phyloP scores from a whole-genome alignment of 1,140 invertebrate genomes.

The Colletes gigas region DNA sequence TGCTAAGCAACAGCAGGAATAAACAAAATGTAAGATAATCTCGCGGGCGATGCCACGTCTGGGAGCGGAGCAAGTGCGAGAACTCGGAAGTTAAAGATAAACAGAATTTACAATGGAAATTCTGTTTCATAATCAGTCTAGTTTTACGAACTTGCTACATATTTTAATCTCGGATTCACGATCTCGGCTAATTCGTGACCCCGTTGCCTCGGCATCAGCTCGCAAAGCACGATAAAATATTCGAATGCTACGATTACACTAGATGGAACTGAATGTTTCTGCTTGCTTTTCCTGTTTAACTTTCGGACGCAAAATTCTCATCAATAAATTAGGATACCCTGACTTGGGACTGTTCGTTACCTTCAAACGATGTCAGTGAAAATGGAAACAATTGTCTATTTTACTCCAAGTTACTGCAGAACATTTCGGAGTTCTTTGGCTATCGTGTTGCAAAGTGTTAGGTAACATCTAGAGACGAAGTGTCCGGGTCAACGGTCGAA shows the following conservation, averaged over 20 bases:
- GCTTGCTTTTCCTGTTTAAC: background rate
- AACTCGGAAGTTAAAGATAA: constrained; percentile 37
- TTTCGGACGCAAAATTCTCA: background rate
- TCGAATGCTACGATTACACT: background rate
- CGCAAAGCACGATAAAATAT: background rate
- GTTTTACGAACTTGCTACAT: constrained; percentile 32
- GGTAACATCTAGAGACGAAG: too few species aligned
- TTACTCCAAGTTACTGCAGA: too few species aligned
- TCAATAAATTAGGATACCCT: too few species aligned
- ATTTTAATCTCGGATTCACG: constrained; percentile 23
- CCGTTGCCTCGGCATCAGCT: background rate
- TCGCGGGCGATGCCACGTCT: background rate
- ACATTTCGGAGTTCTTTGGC: too few species aligned
- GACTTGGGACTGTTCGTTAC: background rate
- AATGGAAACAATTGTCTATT: too few species aligned
- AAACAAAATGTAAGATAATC: background rate
- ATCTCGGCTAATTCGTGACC: constrained; percentile 12
- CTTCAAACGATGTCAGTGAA: background rate
- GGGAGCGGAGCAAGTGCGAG: background rate
- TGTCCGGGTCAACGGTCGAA: background rate
- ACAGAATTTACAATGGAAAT: constrained; percentile 51
- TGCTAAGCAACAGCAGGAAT: background rate
- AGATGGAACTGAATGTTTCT: background rate
- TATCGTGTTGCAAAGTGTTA: too few species aligned
- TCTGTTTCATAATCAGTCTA: constrained; percentile 46